Percentiles rank a stretch among this genome's conserved stretches.
phyloP scores from a whole-genome alignment of 2,888 invertebrate genomes.

The Nasonovia ribisnigri region DNA sequence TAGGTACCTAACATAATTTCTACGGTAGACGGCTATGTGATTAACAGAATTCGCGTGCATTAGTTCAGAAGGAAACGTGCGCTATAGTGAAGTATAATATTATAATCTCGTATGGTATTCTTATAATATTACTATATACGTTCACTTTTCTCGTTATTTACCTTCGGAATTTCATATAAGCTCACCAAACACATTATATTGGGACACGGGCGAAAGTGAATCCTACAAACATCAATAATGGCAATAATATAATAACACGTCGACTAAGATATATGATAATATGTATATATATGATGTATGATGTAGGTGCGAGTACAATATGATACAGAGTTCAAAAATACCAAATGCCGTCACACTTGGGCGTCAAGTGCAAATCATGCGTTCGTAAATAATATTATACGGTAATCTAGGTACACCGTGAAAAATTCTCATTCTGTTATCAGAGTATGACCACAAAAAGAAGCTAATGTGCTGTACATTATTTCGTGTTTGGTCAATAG shows the following conservation, averaged over 20 bases:
- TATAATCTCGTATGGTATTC: neutral
- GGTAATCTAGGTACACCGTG: neutral
- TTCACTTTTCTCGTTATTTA: constrained; percentile 41
- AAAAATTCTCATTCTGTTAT: constrained; percentile 34
- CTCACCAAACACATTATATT: neutral
- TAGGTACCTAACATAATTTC: neutral
- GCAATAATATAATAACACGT: neutral
- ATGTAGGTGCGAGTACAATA: neutral
- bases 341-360: neutral
- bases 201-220: constrained; percentile 42
- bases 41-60: constrained; percentile 1
- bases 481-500: constrained; percentile 21
- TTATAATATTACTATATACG: constrained; percentile 13
- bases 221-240: constrained; percentile 18
- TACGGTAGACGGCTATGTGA: neutral
- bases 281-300: neutral
- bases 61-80: constrained; percentile 21
- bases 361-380: neutral
- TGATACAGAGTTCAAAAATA: neutral
- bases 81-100: neutral
- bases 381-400: neutral
- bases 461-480: neutral
- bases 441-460: constrained; percentile 45
- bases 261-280: neutral
- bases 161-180: neutral